phyloP scores from a whole-genome alignment of 2,888 invertebrate genomes.

The Phaonia tiefii region DNA sequence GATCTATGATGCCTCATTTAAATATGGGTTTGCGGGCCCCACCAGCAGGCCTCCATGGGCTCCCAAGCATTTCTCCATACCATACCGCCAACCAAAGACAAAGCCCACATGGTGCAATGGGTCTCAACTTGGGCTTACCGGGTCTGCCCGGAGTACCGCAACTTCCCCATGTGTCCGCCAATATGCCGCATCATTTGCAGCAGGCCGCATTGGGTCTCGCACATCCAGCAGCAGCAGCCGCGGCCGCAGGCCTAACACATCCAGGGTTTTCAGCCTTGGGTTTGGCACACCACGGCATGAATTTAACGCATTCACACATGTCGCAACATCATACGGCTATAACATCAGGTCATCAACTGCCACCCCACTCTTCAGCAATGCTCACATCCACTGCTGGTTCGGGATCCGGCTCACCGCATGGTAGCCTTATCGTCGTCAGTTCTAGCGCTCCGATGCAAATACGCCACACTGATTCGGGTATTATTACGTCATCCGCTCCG shows the following conservation, averaged over 20 bases:
- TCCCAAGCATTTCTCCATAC: conserved; percentile 79
- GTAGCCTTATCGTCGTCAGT: conserved; percentile 72
- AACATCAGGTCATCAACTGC: conserved; percentile 76
- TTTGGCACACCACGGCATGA: conserved; percentile 77
- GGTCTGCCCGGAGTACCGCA: conserved; percentile 75
- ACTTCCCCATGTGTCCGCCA: conserved; percentile 67
- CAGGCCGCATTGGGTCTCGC: conserved; percentile 75
- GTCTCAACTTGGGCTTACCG: conserved; percentile 77
- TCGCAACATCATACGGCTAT: conserved; percentile 76
- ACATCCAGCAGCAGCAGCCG: conserved; percentile 69
- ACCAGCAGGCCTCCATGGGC: conserved; percentile 75
- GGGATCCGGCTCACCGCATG: conserved; percentile 73
- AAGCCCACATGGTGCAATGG: conserved; percentile 77
- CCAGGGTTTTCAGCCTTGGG: conserved; percentile 78
- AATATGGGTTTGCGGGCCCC: conserved; percentile 77
- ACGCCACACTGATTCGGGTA: conserved; percentile 69
- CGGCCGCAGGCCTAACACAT: conserved; percentile 75
- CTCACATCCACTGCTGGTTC: conserved; percentile 67
- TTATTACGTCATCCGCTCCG: conserved; percentile 71
- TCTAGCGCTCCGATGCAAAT: conserved; percentile 65
- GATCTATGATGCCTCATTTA: conserved; percentile 79
- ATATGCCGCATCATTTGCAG: conserved; percentile 76
- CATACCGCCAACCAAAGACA: conserved; percentile 79
- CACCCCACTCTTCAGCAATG: conserved; percentile 73
- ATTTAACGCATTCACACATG: conserved; percentile 78